Base-by-base conservation (phyloP, 2,797 vertebrate species). In the Artibeus lituratus region DNA sequence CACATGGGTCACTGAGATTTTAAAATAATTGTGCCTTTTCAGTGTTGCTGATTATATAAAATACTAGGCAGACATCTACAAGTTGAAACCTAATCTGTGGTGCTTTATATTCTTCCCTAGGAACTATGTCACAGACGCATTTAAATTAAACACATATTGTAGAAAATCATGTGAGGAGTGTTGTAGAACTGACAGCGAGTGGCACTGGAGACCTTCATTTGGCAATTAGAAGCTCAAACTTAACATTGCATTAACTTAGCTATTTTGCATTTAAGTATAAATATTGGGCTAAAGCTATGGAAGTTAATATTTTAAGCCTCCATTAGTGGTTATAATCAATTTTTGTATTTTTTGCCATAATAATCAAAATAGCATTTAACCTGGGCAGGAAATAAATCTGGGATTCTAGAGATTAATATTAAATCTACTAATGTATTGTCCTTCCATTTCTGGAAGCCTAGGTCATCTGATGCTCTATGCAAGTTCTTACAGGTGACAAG, bases 251-350 rank as follows among this genome's bases (percentile, higher is more conserved):
- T 97, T 98, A 97, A 96, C 97, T 89, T 97, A 94, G 95, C 94
- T 96, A 98, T 98, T 96, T 97, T 98, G 95, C 94, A 97, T 98
- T 98, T 98, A 98, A 98, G 98, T 98, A 98, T 97, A 98, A 86
- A 44, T 98, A 98, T 96, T 98, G 96, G 67, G 59, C 97, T 98
- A 97, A 98, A 98, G 98, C 97, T 97, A 96, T 78, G 97, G 96
- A 98, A 98, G 97, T 98, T 98, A 98, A 98, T 98, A 98, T 98
- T 98, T 98, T 99, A 99, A 98, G 96, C 98, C 96, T 98, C 94
- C 94, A 97, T 97, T 98, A 97, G 96, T 98, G 97, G 97, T 98
- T 97, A 86, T 97, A 98, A 98, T 98, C 97, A 76, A 98, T 93
- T 95, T 98, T 98, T 98, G 94, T 97, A 92, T 98, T 98, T 98